Conservation (phyloP, 2,888 invertebrate species). For the Amphipoea lucens region DNA sequence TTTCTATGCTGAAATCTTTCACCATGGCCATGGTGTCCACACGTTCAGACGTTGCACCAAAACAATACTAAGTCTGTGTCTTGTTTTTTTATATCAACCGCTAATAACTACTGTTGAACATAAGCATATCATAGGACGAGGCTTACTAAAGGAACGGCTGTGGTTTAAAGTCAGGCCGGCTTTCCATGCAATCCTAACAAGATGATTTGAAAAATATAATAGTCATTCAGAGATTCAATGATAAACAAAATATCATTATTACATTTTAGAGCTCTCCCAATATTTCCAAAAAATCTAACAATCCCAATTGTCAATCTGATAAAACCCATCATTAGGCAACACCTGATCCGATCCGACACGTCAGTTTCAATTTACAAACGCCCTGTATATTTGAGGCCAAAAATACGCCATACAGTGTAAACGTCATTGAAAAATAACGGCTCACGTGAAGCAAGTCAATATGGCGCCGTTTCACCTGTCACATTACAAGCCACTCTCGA, state of each 20-base stretch:
- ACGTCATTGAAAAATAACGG: conserved; percentile 47
- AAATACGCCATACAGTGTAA: conserved; percentile 34
- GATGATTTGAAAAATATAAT: background rate
- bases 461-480: conserved; percentile 67
- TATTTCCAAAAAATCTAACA: conserved; percentile 1
- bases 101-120: background rate
- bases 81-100: background rate
- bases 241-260: background rate
- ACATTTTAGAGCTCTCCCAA: background rate
- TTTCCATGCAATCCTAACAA: background rate
- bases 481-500: conserved; percentile 68
- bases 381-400: conserved; percentile 29
- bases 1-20: background rate
- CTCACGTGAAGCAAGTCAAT: conserved; percentile 51
- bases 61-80: background rate
- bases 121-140: background rate
- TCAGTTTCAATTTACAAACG: conserved; percentile 47
- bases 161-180: background rate
- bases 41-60: background rate
- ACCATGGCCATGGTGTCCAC: background rate
- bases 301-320: background rate
- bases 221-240: background rate
- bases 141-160: background rate
- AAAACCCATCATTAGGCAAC: conserved; percentile 26
- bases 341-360: conserved; percentile 21